Percentiles rank a stretch among this genome's conserved stretches.
These are phyloP conservation scores for Bagarius yarrelli DNA, from an alignment of 2,113 vertebrate species.

Conservation along the genomic window DNA sequence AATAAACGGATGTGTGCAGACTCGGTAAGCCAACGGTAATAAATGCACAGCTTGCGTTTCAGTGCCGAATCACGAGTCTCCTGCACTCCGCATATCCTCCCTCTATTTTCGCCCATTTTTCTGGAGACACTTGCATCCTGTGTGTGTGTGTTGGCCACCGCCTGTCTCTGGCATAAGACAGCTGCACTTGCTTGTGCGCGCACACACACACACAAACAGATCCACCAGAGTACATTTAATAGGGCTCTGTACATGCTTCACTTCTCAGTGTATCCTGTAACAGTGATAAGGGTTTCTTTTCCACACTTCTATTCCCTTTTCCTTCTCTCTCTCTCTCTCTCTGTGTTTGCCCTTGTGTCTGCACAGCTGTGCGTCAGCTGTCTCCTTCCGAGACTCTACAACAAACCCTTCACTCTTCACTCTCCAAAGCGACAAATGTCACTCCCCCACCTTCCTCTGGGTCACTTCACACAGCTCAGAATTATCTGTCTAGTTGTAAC, in stretches of 20 bases:
- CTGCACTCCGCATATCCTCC: constrained; percentile 25
- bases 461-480: not conserved
- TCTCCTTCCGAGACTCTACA: constrained; percentile 59
- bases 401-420: constrained; percentile 45
- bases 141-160: constrained; percentile 53
- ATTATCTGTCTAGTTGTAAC: not conserved
- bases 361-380: constrained; percentile 80
- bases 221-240: constrained; percentile 28
- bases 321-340: constrained; percentile 3
- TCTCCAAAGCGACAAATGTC: constrained; percentile 40
- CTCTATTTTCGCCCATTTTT: constrained; percentile 15
- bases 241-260: constrained; percentile 33
- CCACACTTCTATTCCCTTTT: constrained; percentile 48
- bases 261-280: constrained; percentile 34
- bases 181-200: constrained; percentile 66
- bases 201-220: constrained; percentile 16
- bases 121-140: constrained; percentile 59
- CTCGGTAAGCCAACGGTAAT: constrained; percentile 29
- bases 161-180: constrained; percentile 65
- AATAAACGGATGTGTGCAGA: constrained; percentile 31
- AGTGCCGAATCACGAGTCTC: constrained; percentile 22
- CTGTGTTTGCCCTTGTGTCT: constrained; percentile 26
- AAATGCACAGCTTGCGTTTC: constrained; percentile 32
- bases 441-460: not conserved
- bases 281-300: constrained; percentile 49